These are phyloP conservation scores for Diaphora mendica DNA, from an alignment of 2,888 invertebrate species.

Conservation along the genomic window DNA sequence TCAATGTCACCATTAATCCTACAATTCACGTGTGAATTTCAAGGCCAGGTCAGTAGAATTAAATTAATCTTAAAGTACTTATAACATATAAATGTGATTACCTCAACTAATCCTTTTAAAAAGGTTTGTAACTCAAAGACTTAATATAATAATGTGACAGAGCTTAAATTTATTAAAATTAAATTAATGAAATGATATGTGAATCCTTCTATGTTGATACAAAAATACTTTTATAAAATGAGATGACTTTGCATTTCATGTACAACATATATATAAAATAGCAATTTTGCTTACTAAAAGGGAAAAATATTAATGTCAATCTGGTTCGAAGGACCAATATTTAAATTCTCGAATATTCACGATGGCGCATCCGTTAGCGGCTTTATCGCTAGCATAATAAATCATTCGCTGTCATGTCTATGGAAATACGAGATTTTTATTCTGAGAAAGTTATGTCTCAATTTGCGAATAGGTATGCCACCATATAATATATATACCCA, in stretches of 20 bases:
- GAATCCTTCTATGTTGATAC: not conserved
- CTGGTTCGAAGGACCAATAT: conserved; percentile 47
- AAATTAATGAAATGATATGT: not conserved
- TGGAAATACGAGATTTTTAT: conserved; percentile 62
- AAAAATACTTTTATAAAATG: conserved; percentile 20
- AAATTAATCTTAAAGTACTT: not conserved
- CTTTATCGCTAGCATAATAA: conserved; percentile 65
- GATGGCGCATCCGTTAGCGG: conserved; percentile 61
- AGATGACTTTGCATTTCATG: conserved; percentile 26
- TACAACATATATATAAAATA: conserved; percentile 27
- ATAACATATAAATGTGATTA: not conserved
- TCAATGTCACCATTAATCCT: not conserved
- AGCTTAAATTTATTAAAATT: not conserved
- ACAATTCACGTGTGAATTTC: not conserved
- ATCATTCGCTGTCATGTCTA: conserved; percentile 65
- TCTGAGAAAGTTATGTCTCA: conserved; percentile 55
- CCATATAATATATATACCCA: not conserved
- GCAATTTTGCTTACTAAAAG: conserved; percentile 40
- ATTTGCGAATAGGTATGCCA: conserved; percentile 45
- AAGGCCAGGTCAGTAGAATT: not conserved
- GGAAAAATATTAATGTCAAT: conserved; percentile 53
- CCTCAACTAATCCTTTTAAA: not conserved
- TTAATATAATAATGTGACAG: not conserved
- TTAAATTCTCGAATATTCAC: conserved; percentile 57
- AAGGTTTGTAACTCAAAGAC: not conserved